Evolutionary conservation across 2,888 invertebrate species (phyloP), one percentile per base, ranked within the genome.

Genomic region (Tanypteryx hageni): DNA sequence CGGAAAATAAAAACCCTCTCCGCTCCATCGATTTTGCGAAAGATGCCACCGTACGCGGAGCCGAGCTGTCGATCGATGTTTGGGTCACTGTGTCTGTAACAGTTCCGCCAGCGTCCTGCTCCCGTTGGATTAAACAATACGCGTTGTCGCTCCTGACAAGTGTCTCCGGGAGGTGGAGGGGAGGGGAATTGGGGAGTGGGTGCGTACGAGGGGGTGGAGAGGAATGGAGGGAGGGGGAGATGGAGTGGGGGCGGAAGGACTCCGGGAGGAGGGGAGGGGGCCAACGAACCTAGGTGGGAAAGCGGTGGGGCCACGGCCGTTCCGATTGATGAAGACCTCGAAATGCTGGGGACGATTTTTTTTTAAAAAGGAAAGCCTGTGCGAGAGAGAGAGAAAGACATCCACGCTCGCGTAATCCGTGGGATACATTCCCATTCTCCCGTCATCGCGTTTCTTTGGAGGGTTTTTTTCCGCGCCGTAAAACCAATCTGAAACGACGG

Each of bases 21-120:
- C n/a, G 68, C 68, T 68, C 68, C 27, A 76, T 76, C 76, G 76
- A 76, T 76, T 76, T 76, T 76, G 76, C 76, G 76, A 76, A 76
- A 76, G 44, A 44, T 44, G 44, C 44, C 44, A 44, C 44, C 44
- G 44, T 44, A 76, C 76, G 76, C 22, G 76, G 76, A 27, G 22
- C 76, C 27, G 22, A 18, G 22, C 22, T 22, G 27, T 9, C 22
- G 76, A 76, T 76, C 76, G 76, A 76, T 76, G 68, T 68, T 68
- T n/a, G 76, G 76, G 76, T 76, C 76, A 76, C 22, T 76, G 76
- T 76, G 76, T 22, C 68, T 16, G 64, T 16, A 14, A n/a, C 14
- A 64, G 18, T 68, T 68, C 68, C 22, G 27, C 76, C 76, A 5
- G 5, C 44, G 44, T 44, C 44, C 5, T 27, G 13, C 27, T 27